These are phyloP conservation scores for Oxygymnocypris stewartii DNA, from an alignment of 2,113 vertebrate genomes.

Conservation along the genomic window DNA sequence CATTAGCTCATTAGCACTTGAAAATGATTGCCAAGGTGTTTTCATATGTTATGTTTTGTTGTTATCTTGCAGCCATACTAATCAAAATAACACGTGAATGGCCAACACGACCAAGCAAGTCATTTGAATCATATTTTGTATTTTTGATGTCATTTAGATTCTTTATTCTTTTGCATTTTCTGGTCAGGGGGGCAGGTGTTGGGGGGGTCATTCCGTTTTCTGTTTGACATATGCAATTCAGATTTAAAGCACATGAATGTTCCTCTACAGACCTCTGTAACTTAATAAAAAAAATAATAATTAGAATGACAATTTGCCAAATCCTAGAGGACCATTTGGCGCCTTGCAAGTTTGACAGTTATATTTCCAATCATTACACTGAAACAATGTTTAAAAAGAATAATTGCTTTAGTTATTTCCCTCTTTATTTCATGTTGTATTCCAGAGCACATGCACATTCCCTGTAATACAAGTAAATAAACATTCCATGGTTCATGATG, in stretches of 20 bases:
- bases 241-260: conserved; percentile 61
- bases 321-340: conserved; percentile 52
- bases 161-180: conserved; percentile 31
- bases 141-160: conserved; percentile 16
- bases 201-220: conserved; percentile 41
- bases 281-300: background rate
- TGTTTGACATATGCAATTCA: conserved; percentile 71
- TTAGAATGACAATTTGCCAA: conserved; percentile 27
- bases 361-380: conserved; percentile 50
- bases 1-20: conserved; percentile 63
- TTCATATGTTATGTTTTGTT: conserved; percentile 44
- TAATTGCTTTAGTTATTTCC: conserved; percentile 11
- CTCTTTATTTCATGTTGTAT: conserved; percentile 45
- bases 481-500: conserved; percentile 61
- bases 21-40: conserved; percentile 67
- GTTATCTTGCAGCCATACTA: conserved; percentile 53
- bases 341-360: conserved; percentile 37
- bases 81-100: conserved; percentile 57
- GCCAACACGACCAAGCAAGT: conserved; percentile 54
- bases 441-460: conserved; percentile 61
- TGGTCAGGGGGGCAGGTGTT: conserved; percentile 51
- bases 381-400: background rate
- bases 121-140: conserved; percentile 50
- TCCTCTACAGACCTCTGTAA: conserved; percentile 35
- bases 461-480: conserved; percentile 47